A percentile compares a stretch with the other conserved stretches of the same genome.
These are phyloP conservation scores for Pollicipes pollicipes DNA, from an alignment of 1,140 invertebrate genomes.

Conservation along the genomic window DNA sequence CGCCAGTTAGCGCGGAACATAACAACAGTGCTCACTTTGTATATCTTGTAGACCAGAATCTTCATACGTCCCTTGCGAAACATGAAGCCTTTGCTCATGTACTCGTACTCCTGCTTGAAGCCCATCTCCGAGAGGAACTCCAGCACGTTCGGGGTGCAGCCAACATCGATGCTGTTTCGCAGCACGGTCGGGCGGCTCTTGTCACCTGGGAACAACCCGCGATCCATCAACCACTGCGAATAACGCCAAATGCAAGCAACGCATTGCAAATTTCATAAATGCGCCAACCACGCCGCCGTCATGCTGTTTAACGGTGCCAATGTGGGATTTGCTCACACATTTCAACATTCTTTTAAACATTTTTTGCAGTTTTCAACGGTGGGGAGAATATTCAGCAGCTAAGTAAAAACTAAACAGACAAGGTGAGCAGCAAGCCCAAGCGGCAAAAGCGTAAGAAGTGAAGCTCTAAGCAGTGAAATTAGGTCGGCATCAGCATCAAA, in stretches of 20 bases:
- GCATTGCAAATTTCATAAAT: background rate
- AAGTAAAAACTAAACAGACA: too few species aligned
- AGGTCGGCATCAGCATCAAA: too few species aligned
- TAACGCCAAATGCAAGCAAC: constrained; percentile 3
- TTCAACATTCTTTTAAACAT: too few species aligned
- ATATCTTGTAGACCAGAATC: constrained; percentile 86
- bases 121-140: constrained; percentile 86
- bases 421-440: too few species aligned
- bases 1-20: too few species aligned
- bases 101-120: constrained; percentile 63
- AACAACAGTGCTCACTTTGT: constrained; percentile 52
- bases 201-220: constrained; percentile 35
- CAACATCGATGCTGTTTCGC: constrained; percentile 76
- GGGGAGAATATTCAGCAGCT: too few species aligned
- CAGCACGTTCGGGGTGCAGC: constrained; percentile 67
- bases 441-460: too few species aligned
- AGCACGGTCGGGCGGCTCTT: constrained; percentile 75
- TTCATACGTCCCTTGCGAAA: constrained; percentile 94
- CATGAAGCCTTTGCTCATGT: constrained; percentile 81
- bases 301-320: constrained; percentile 9
- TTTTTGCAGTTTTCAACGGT: too few species aligned
- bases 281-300: constrained; percentile 3
- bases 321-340: too few species aligned
- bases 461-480: too few species aligned
- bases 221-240: background rate